Conservation (phyloP, 2,888 invertebrate species). For the Dexiosoma caninum region DNA sequence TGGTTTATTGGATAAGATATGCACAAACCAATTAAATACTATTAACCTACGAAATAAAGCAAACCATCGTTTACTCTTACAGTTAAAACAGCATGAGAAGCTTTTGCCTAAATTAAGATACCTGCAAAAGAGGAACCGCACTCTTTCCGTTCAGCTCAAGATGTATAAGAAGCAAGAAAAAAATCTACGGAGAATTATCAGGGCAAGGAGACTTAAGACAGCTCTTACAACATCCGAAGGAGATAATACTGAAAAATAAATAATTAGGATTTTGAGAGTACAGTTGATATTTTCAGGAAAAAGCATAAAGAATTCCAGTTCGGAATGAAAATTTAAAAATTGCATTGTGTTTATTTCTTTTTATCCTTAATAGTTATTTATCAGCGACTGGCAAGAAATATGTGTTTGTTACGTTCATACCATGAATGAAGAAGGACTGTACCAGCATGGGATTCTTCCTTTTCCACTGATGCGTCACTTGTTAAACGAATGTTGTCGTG, state of each 20-base stretch:
- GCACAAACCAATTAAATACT: background rate
- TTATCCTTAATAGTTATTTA: conserved; percentile 96
- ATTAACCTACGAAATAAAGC: background rate
- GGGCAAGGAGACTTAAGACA: background rate
- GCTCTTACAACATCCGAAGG: too few species aligned
- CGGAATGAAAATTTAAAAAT: too few species aligned
- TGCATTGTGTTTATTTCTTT: conserved; percentile 62
- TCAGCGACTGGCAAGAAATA: conserved; percentile 98
- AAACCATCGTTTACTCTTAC: background rate
- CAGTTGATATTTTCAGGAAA: too few species aligned
- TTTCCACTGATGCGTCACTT: conserved; percentile 95
- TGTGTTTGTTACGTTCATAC: conserved; percentile 99
- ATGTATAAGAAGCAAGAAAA: background rate
- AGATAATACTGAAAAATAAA: too few species aligned
- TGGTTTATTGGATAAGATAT: background rate
- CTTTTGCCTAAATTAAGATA: conserved; percentile 12
- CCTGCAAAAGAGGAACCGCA: background rate
- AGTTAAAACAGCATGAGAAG: conserved; percentile 1
- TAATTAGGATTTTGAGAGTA: too few species aligned
- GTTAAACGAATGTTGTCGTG: conserved; percentile 95
- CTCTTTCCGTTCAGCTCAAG: background rate
- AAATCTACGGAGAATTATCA: background rate
- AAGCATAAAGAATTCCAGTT: too few species aligned
- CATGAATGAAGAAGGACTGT: conserved; percentile 96
- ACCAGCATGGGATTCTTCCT: conserved; percentile 98